A percentile compares a stretch with the other conserved stretches of the same genome.
Conservation (phyloP, 2,113 vertebrate genomes). For the Megaceryle maxima region DNA sequence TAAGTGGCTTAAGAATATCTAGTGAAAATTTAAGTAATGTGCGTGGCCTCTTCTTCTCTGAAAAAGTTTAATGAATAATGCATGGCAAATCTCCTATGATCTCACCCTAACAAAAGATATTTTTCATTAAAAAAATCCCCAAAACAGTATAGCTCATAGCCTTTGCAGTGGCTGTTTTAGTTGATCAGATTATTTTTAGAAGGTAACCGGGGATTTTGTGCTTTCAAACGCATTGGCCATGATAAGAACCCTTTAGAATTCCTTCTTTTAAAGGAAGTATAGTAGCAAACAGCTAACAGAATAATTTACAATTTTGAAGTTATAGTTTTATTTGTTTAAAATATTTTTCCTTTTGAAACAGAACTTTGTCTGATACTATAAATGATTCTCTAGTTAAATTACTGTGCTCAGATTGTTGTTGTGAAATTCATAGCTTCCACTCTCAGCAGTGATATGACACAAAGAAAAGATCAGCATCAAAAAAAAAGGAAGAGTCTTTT, state of each 20-base stretch:
- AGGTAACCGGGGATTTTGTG: background rate
- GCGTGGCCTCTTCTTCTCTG: background rate
- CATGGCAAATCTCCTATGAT: background rate
- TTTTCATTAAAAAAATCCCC: background rate
- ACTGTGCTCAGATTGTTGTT: background rate
- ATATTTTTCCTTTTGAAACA: conserved; percentile 10
- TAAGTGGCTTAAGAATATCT: background rate
- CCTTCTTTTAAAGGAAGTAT: background rate
- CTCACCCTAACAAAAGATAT: background rate
- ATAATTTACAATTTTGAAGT: background rate
- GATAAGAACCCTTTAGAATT: background rate
- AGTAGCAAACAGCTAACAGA: background rate
- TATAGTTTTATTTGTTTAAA: background rate
- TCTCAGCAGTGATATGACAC: background rate
- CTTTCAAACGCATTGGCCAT: background rate
- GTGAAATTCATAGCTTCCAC: background rate
- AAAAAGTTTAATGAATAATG: background rate
- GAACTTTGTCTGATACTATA: background rate
- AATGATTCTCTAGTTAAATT: background rate
- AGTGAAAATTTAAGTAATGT: background rate
- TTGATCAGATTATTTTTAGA: background rate
- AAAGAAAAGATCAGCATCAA: background rate
- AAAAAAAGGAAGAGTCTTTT: background rate
- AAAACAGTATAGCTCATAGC: background rate
- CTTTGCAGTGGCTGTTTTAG: background rate